Evolutionary conservation across 30 jellyfish, hydroid and myxozoan genomes (phyloP).

Genomic region (Rhopilema esculentum): DNA sequence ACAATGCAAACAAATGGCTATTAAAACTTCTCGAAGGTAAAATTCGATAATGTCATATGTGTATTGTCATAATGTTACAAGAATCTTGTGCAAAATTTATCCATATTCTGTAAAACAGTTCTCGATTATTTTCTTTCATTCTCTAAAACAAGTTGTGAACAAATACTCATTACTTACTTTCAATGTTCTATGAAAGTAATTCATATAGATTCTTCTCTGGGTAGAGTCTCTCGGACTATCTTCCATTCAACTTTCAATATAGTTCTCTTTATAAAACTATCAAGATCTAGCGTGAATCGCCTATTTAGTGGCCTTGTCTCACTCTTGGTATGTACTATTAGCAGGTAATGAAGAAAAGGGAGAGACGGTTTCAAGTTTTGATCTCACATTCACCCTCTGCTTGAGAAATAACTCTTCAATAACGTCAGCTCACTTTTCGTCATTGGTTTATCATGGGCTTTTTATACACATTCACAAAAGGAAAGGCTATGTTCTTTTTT

Average conservation of each 20-base stretch:
- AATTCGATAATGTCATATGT: too few relatives aligned
- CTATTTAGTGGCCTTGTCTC: background rate
- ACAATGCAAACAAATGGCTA: too few relatives aligned
- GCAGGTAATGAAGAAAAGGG: slow-evolving; percentile 21
- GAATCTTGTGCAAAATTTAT: too few relatives aligned
- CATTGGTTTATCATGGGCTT: slow-evolving; percentile 6
- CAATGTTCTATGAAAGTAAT: too few relatives aligned
- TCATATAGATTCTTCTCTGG: too few relatives aligned
- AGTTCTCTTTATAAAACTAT: background rate
- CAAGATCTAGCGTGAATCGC: background rate
- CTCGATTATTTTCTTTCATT: too few relatives aligned
- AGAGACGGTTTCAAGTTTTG: slow-evolving; percentile 18
- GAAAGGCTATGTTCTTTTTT: background rate
- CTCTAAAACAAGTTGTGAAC: too few relatives aligned
- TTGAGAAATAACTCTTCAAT: background rate
- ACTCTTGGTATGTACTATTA: too few relatives aligned
- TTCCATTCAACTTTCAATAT: background rate
- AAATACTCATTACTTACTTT: too few relatives aligned
- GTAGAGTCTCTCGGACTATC: background rate
- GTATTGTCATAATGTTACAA: too few relatives aligned
- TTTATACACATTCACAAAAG: background rate
- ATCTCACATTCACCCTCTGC: slow-evolving; percentile 4
- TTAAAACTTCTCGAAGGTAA: too few relatives aligned
- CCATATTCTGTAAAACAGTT: too few relatives aligned
- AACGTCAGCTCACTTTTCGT: slow-evolving; percentile 12